phyloP scores from a whole-genome alignment of 2,113 vertebrate species.

The Microcebus jonahi region DNA sequence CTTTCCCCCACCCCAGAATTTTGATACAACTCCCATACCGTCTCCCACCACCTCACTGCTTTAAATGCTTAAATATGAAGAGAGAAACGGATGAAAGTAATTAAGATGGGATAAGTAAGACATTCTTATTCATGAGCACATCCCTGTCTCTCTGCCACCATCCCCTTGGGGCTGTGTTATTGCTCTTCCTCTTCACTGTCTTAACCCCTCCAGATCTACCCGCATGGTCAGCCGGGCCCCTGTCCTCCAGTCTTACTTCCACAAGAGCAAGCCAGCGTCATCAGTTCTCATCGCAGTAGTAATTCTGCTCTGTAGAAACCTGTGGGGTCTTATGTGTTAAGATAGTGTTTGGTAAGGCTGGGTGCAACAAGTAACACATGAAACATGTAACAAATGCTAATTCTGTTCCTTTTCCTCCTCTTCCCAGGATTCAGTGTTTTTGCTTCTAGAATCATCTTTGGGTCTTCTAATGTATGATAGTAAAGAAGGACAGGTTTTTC shows the following conservation, averaged over 20 bases:
- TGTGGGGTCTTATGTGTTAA: background rate
- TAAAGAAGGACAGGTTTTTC: background rate
- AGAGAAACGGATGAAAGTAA: slow-evolving; percentile 62
- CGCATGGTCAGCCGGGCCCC: background rate
- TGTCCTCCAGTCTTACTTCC: background rate
- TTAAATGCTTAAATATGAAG: slow-evolving; percentile 42
- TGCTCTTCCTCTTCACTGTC: background rate
- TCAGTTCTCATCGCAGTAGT: background rate
- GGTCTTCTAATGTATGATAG: background rate
- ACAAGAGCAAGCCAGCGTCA: background rate
- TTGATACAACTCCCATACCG: background rate
- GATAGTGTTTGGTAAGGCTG: background rate
- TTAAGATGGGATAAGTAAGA: slow-evolving; percentile 61
- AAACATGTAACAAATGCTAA: background rate
- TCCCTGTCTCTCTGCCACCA: background rate
- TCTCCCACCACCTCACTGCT: background rate
- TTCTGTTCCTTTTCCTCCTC: background rate
- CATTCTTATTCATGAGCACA: slow-evolving; percentile 63
- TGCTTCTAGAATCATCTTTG: background rate
- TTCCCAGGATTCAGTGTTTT: background rate
- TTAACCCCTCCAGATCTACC: background rate
- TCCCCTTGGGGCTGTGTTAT: background rate
- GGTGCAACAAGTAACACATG: background rate
- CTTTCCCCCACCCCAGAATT: background rate
- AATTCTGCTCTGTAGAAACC: background rate